These are phyloP conservation scores for Synergus japonicus DNA, from an alignment of 2,888 invertebrate species.

Conservation along the genomic window DNA sequence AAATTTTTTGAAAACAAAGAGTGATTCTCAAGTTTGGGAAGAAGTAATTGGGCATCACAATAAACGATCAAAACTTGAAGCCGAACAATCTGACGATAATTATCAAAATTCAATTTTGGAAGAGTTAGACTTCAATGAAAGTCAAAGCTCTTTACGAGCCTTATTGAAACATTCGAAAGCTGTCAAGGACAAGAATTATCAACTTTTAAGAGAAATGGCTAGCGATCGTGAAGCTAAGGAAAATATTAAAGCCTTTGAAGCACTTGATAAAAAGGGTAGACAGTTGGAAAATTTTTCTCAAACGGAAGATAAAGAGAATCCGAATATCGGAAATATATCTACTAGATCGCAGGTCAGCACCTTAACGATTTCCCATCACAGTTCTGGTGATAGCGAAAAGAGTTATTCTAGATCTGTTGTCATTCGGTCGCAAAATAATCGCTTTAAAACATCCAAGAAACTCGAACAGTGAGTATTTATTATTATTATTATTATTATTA, in stretches of 20 bases:
- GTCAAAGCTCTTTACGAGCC: conserved; percentile 68
- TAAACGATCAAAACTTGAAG: conserved; percentile 69
- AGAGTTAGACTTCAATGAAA: conserved; percentile 67
- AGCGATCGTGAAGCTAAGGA: conserved; percentile 66
- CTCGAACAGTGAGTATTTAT: conserved; percentile 72
- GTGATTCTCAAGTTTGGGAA: conserved; percentile 61
- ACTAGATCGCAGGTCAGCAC: conserved; percentile 72
- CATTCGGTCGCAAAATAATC: conserved; percentile 65
- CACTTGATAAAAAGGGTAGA: conserved; percentile 58
- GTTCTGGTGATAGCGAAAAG: conserved; percentile 73
- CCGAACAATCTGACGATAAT: conserved; percentile 60
- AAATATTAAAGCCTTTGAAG: conserved; percentile 53
- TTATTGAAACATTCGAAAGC: conserved; percentile 70
- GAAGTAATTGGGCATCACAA: conserved; percentile 64
- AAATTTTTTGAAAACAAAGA: conserved; percentile 62
- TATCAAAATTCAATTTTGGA: conserved; percentile 64
- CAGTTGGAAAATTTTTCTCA: conserved; percentile 49
- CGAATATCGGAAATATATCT: conserved; percentile 67
- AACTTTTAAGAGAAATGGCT: conserved; percentile 66
- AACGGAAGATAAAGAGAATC: conserved; percentile 57
- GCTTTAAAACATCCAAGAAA: conserved; percentile 71
- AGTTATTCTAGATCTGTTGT: conserved; percentile 73
- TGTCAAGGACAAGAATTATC: conserved; percentile 67
- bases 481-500: too few relatives aligned
- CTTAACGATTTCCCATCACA: conserved; percentile 72